Percentiles rank a stretch among this genome's conserved stretches.
Conservation (phyloP, 1,140 invertebrate genomes). For the Zeugodacus cucurbitae region DNA sequence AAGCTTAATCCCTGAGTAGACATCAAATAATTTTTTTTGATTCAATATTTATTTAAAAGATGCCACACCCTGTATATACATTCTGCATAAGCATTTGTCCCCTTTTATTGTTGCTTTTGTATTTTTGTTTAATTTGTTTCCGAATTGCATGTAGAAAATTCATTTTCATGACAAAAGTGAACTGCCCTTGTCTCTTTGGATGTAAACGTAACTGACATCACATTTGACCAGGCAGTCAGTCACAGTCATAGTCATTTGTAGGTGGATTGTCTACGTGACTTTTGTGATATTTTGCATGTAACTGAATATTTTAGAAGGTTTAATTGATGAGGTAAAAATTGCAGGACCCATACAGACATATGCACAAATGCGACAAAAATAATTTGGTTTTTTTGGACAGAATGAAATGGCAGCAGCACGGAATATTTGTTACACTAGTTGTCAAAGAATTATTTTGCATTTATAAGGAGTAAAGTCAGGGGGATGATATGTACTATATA, state of each 20-base stretch:
- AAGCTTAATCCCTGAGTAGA: too few relatives aligned
- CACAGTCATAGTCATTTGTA: not conserved
- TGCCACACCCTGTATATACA: not conserved
- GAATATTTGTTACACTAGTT: too few relatives aligned
- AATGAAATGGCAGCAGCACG: too few relatives aligned
- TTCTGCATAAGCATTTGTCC: not conserved
- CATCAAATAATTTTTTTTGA: too few relatives aligned
- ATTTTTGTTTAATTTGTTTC: not conserved
- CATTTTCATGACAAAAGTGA: not conserved
- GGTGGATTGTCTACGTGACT: not conserved
- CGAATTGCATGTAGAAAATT: not conserved
- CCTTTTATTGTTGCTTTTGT: not conserved
- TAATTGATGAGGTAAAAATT: conserved; percentile 3
- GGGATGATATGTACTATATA: too few relatives aligned
- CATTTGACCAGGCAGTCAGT: not conserved
- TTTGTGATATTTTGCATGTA: not conserved
- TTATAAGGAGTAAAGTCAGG: too few relatives aligned
- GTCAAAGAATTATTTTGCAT: too few relatives aligned
- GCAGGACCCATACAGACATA: not conserved
- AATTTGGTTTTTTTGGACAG: too few relatives aligned
- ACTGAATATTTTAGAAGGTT: conserved; percentile 1
- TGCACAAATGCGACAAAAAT: too few relatives aligned
- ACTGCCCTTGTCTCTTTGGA: not conserved
- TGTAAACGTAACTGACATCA: not conserved
- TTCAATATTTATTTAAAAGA: not conserved